Evolutionary conservation across 2,797 vertebrate species (phyloP).

Genomic region (Syndactyla subalaris): DNA sequence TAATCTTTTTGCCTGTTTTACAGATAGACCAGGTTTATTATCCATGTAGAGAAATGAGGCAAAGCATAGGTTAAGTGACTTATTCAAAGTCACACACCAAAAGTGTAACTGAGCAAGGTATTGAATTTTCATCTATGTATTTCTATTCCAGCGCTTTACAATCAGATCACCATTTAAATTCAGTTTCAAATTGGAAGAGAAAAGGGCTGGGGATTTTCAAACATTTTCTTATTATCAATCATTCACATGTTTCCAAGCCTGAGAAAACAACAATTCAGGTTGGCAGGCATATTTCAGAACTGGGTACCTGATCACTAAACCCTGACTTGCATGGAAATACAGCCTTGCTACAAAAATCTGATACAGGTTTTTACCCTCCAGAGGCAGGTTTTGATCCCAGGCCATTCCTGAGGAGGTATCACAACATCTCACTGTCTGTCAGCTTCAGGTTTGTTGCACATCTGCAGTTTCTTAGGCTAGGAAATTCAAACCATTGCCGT

Average conservation of each 20-base stretch:
- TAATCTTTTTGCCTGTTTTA: background rate
- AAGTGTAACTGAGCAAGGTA: background rate
- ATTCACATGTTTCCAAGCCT: background rate
- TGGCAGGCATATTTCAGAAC: background rate
- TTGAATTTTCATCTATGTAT: background rate
- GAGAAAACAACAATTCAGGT: constrained; percentile 7
- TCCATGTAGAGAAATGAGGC: background rate
- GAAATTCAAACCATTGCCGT: background rate
- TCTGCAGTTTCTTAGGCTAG: background rate
- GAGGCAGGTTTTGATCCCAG: background rate
- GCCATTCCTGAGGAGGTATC: background rate
- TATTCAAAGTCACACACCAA: background rate
- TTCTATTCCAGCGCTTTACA: background rate
- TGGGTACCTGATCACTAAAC: background rate
- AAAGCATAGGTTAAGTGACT: background rate
- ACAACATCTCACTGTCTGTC: background rate
- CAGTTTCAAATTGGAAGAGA: constrained; percentile 1
- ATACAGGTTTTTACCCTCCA: background rate
- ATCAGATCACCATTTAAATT: background rate
- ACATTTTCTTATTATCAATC: constrained; percentile 2
- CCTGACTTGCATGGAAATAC: background rate
- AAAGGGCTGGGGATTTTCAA: constrained; percentile 1
- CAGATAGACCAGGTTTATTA: background rate
- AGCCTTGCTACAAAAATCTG: background rate
- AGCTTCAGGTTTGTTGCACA: background rate